Base-by-base conservation (phyloP, 2,113 vertebrate species). In the Tyrannus savana region DNA sequence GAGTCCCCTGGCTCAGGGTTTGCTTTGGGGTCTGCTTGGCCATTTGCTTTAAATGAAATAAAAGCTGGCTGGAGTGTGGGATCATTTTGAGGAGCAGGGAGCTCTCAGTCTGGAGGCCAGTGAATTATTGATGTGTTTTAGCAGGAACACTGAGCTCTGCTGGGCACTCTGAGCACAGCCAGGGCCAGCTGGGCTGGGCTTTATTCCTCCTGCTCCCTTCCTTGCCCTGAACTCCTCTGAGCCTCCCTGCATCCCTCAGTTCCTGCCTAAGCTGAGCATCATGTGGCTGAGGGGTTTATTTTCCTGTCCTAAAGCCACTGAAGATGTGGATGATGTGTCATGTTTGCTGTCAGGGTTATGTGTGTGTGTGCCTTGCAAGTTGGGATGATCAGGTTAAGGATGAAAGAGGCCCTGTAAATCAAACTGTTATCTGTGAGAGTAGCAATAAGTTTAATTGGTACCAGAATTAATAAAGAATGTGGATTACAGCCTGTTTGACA, bases 51-150 rank as follows among this genome's bases (percentile, higher is more conserved):
- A 24, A 56, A 23, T 12, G 17, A 23, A 75, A 31, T 46, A 21
- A 58, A 52, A 84, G 59, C 69, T 63, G 12, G 22, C 3, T 23
- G 12, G 33, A 49, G 35, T 71, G 69, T 12, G 66, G 82, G 44
- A 75, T 11, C 82, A 84, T 41, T 63, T 27, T 35, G 56, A 21
- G 58, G 69, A 71, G 47, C 23, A 93, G 53, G 2, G 44, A 77
- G 50, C 82, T 83, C 19, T 64, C 35, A 52, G 35, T n/a, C 59
- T 66, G 37, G 79, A 35, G 37, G 8, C 1, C 25, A 73, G 41
- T 87, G 91, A 75, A 90, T 96, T 90, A 92, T 88, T 72, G 53
- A 90, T 56, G 71, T 7, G 0, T 93, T 93, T 95, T 88, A 85
- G 91, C 91, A 84, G 76, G 47, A 84, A 4, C 80, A 5, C 41